Conservation (phyloP, 2,113 vertebrate genomes). For the Silurus asotus region DNA sequence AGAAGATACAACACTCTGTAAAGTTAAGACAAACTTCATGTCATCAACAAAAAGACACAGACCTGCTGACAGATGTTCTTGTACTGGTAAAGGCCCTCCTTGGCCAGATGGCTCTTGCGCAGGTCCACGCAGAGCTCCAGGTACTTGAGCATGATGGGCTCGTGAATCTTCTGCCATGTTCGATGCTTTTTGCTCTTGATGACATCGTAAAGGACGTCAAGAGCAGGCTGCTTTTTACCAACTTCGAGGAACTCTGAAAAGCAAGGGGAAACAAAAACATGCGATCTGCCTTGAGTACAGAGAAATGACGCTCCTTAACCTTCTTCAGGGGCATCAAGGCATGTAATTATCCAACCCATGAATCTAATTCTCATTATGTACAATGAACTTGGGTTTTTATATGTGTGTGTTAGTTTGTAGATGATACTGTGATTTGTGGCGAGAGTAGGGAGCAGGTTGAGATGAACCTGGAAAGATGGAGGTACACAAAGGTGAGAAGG, state of each 20-base stretch:
- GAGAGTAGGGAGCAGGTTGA: too few relatives aligned
- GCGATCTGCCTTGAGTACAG: not conserved
- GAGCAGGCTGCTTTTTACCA: conserved; percentile 96
- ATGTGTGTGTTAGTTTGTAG: too few relatives aligned
- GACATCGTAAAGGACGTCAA: conserved; percentile 98
- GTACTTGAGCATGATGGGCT: conserved; percentile 99
- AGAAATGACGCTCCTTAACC: not conserved
- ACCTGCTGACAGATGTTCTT: conserved; percentile 99
- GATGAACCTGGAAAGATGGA: too few relatives aligned
- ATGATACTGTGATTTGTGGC: too few relatives aligned
- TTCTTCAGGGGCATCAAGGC: not conserved
- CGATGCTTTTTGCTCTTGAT: conserved; percentile 99
- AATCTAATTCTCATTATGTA: not conserved
- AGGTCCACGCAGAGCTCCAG: conserved; percentile 98
- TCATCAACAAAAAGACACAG: not conserved
- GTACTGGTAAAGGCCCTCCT: conserved; percentile 98
- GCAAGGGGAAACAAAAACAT: conserved; percentile 18
- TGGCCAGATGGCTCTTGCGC: conserved; percentile 97
- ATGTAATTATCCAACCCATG: not conserved
- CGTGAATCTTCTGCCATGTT: conserved; percentile 99
- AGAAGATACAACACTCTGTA: not conserved
- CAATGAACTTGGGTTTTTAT: not conserved
- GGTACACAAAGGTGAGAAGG: too few relatives aligned
- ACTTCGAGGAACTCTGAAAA: conserved; percentile 95
- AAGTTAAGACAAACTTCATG: not conserved